phyloP scores from a whole-genome alignment of 2,888 invertebrate genomes.

The Lasioglossum lativentre region DNA sequence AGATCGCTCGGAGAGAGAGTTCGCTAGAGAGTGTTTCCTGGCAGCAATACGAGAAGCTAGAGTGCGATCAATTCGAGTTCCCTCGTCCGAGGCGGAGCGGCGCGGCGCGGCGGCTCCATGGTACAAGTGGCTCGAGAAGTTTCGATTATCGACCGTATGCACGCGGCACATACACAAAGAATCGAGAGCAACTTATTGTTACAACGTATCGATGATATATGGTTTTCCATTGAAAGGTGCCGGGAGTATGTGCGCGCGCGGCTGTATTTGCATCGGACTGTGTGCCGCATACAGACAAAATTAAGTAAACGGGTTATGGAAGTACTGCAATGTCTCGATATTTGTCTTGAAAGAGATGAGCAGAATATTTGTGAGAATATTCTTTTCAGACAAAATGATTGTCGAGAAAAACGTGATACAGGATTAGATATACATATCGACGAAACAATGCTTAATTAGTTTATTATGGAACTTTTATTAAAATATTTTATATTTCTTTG shows the following conservation, averaged over 20 bases:
- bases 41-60: background rate
- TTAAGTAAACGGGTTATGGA: background rate
- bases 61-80: slow-evolving; percentile 28
- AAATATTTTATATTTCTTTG: no score
- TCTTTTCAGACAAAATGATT: no score
- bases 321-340: background rate
- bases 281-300: background rate
- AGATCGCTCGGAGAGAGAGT: background rate
- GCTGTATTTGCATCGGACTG: slow-evolving; percentile 29
- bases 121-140: slow-evolving; percentile 41
- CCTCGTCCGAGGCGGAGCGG: background rate
- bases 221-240: slow-evolving; percentile 37
- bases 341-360: background rate
- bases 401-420: no score
- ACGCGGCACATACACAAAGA: slow-evolving; percentile 38
- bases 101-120: background rate
- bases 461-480: no score
- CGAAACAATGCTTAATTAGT: background rate
- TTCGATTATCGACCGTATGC: slow-evolving; percentile 30
- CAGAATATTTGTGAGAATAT: no score
- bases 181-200: slow-evolving; percentile 42
- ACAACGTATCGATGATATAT: slow-evolving; percentile 39
- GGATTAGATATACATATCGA: background rate
- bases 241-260: background rate
- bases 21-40: background rate